Conservation (phyloP, 2,888 invertebrate species). For the Harmothoe impar region DNA sequence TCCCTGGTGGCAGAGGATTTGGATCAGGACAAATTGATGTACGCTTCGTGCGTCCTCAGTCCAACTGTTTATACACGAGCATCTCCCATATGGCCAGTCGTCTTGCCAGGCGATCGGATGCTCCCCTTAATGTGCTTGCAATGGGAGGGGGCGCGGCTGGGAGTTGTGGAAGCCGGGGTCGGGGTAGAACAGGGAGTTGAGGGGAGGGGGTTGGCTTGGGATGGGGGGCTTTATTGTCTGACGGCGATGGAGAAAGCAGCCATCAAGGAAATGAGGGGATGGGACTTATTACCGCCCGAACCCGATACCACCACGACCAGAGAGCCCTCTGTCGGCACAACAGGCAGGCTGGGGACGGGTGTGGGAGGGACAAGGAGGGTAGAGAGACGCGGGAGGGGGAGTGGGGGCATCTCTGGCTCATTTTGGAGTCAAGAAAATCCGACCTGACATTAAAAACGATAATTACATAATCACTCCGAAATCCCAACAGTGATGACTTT, state of each 20-base stretch:
- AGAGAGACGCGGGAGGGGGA: background rate
- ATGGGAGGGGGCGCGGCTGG: background rate
- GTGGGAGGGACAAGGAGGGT: background rate
- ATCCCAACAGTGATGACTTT: conserved; percentile 57
- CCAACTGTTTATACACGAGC: conserved; percentile 5
- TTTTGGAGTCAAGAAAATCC: conserved; percentile 54
- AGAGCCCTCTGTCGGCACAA: background rate
- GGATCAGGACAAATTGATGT: conserved; percentile 36
- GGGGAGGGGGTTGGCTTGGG: background rate
- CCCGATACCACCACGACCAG: conserved; percentile 8
- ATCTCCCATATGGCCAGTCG: conserved; percentile 48
- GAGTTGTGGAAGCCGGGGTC: background rate
- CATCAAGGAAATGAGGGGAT: conserved; percentile 42
- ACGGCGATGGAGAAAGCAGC: conserved; percentile 18
- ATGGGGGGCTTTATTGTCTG: conserved; percentile 25
- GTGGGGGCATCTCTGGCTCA: background rate
- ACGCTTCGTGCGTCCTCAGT: background rate
- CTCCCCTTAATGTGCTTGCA: conserved; percentile 13
- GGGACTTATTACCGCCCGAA: conserved; percentile 39
- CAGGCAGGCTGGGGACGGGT: background rate
- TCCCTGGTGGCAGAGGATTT: background rate
- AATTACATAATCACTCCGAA: conserved; percentile 61
- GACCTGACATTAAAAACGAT: conserved; percentile 59
- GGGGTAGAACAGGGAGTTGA: background rate
- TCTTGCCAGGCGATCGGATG: background rate